A percentile compares a stretch with the other conserved stretches of the same genome.
Conservation (phyloP, 1,140 invertebrate species). For the Papilio polytes region DNA sequence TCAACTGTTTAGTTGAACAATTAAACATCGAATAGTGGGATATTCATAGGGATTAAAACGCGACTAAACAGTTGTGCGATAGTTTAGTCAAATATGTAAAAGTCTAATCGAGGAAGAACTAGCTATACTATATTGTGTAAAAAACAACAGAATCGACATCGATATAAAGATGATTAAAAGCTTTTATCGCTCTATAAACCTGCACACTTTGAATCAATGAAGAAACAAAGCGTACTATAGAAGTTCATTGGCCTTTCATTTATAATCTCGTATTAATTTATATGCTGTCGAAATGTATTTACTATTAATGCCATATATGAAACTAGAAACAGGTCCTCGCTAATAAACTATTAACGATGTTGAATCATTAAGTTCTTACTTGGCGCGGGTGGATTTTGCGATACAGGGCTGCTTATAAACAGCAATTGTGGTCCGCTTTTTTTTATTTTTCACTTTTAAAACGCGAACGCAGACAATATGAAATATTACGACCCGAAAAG, state of each 20-base stretch:
- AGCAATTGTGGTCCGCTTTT: neutral
- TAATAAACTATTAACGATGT: constrained; percentile 26
- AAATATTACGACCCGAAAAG: no score
- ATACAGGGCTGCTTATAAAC: neutral
- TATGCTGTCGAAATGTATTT: constrained; percentile 27
- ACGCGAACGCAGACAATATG: neutral
- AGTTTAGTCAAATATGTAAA: no score
- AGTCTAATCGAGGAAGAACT: no score
- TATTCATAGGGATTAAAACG: no score
- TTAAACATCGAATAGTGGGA: no score
- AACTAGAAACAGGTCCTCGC: constrained; percentile 25
- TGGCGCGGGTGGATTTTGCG: constrained; percentile 10
- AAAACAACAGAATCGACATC: neutral
- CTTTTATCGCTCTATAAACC: neutral
- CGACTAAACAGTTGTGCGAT: no score
- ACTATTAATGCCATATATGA: constrained; percentile 34
- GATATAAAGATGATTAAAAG: neutral
- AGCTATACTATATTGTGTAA: no score
- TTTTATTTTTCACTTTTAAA: neutral
- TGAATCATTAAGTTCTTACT: constrained; percentile 34
- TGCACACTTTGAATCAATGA: neutral
- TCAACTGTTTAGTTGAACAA: no score
- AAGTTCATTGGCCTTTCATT: constrained; percentile 34
- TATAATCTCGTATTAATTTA: constrained; percentile 34
- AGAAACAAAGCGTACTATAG: neutral